phyloP scores from a whole-genome alignment of 2,113 vertebrate species.

The Sterna hirundo region DNA sequence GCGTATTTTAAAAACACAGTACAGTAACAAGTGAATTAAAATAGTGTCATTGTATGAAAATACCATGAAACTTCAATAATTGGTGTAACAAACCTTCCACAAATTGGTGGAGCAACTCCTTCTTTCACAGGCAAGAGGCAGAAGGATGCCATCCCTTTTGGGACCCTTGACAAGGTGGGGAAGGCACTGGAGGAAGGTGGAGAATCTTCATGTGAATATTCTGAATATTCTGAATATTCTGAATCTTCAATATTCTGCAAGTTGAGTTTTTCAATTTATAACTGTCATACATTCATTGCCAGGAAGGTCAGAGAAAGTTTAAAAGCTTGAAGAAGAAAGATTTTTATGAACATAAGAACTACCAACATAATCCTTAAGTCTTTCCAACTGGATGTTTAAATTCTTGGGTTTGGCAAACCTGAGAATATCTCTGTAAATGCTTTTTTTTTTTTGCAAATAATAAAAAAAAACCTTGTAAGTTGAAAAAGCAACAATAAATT shows the following conservation, averaged over 20 bases:
- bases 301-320: not conserved
- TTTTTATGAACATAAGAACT: not conserved
- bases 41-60: not conserved
- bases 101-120: not conserved
- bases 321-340: not conserved
- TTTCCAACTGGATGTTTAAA: not conserved
- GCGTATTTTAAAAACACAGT: not conserved
- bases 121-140: not conserved
- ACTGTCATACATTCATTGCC: not conserved
- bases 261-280: not conserved
- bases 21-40: not conserved
- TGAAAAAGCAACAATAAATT: not conserved
- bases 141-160: not conserved
- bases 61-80: not conserved
- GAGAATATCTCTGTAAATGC: not conserved
- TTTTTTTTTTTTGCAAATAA: not conserved
- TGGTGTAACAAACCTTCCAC: not conserved
- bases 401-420: not conserved
- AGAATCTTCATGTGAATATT: not conserved
- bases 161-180: not conserved
- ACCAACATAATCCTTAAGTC: not conserved
- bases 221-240: too few species aligned
- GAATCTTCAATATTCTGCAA: not conserved
- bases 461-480: not conserved
- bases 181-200: not conserved